Conservation (phyloP, 2,797 vertebrate species). For the Mus minutoides region DNA sequence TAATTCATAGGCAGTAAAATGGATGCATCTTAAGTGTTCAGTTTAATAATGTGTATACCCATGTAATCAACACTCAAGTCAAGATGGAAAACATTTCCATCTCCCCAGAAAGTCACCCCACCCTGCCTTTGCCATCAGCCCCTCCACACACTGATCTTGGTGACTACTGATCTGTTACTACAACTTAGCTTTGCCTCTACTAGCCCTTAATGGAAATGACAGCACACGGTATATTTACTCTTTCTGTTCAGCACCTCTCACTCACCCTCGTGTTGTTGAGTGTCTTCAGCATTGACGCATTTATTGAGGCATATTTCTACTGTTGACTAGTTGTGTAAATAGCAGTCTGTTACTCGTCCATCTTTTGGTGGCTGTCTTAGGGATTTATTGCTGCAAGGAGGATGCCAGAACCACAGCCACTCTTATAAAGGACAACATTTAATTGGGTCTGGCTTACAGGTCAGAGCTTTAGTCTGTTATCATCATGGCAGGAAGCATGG, state of each 20-base stretch:
- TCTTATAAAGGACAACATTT: neutral
- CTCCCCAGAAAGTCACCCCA: neutral
- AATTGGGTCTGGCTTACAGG: neutral
- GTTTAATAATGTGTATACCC: neutral
- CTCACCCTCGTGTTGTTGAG: neutral
- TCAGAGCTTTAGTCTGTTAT: neutral
- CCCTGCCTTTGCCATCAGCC: neutral
- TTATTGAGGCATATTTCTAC: neutral
- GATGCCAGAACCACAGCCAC: neutral
- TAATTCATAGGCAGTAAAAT: conserved; percentile 21
- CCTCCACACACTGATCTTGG: neutral
- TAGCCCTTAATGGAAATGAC: neutral
- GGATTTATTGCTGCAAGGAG: neutral
- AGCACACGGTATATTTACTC: neutral
- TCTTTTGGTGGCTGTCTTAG: neutral
- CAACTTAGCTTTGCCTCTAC: neutral
- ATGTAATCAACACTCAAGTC: neutral
- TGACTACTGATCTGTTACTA: neutral
- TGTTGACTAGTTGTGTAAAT: neutral
- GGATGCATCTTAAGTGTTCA: neutral
- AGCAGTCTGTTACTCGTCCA: neutral
- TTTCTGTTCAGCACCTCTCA: neutral
- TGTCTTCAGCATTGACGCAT: neutral
- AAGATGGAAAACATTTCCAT: neutral
- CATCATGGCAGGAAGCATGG: neutral